Evolutionary conservation across 2,888 invertebrate species (phyloP).

Genomic region (Agrypnus murinus): DNA sequence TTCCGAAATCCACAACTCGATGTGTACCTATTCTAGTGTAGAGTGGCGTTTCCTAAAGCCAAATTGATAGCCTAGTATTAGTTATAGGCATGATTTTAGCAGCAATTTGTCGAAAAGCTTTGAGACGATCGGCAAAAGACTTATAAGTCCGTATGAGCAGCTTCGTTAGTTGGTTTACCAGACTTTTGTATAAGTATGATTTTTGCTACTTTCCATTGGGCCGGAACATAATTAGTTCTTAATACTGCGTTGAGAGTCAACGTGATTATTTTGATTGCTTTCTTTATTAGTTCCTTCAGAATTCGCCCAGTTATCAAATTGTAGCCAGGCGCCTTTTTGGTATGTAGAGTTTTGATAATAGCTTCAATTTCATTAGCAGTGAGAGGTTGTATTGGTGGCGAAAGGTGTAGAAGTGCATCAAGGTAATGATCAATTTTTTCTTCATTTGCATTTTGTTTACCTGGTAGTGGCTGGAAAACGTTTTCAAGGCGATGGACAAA

Average conservation of each 20-base stretch:
- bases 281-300: background rate
- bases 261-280: constrained; percentile 5
- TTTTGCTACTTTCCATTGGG: too few relatives aligned
- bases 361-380: background rate
- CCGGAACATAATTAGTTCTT: constrained; percentile 10
- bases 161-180: too few relatives aligned
- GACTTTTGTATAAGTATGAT: too few relatives aligned
- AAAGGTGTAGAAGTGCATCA: background rate
- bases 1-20: too few relatives aligned
- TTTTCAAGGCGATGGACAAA: constrained; percentile 11
- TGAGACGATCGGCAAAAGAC: too few relatives aligned
- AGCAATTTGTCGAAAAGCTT: too few relatives aligned
- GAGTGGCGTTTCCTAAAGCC: too few relatives aligned
- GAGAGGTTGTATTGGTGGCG: background rate
- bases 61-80: too few relatives aligned
- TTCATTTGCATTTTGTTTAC: background rate
- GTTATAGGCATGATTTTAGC: too few relatives aligned
- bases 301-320: too few relatives aligned
- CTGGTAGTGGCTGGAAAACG: constrained; percentile 4
- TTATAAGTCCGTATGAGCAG: too few relatives aligned
- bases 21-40: too few relatives aligned
- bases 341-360: background rate
- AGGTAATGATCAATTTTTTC: constrained; percentile 4
- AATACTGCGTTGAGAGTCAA: constrained; percentile 3
- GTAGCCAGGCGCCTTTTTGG: constrained; percentile 2